These are phyloP conservation scores for Galeopterus variegatus DNA, from an alignment of 2,113 vertebrate species.

Conservation along the genomic window DNA sequence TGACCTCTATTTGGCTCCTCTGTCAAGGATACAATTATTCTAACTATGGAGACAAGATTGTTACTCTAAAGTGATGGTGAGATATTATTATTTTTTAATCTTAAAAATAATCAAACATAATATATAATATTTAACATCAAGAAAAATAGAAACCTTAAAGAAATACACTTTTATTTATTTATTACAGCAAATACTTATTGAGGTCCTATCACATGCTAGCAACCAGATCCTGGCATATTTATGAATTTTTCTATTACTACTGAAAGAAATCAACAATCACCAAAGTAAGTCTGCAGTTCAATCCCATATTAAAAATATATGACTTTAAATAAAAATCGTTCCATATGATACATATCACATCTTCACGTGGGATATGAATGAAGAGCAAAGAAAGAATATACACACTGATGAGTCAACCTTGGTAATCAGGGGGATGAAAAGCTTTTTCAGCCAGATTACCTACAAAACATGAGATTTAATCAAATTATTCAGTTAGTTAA, in stretches of 20 bases:
- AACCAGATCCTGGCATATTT: background rate
- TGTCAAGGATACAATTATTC: background rate
- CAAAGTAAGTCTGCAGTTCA: background rate
- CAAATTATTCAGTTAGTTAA: background rate
- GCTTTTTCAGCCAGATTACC: background rate
- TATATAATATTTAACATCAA: background rate
- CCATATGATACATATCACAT: background rate
- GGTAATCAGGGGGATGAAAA: background rate
- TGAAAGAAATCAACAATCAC: background rate
- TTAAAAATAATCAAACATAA: conserved; percentile 15
- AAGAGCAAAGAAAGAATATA: background rate
- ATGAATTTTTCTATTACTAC: background rate
- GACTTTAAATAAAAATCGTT: background rate
- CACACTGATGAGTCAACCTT: background rate
- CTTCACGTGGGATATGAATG: background rate
- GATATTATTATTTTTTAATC: background rate
- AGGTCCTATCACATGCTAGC: too few relatives aligned
- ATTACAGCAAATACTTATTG: background rate
- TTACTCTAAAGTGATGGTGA: background rate
- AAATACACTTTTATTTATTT: background rate
- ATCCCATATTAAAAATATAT: background rate
- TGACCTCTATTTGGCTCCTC: background rate
- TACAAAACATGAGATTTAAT: background rate
- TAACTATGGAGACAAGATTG: background rate
- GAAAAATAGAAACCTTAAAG: background rate